Evolutionary conservation across 1,140 invertebrate species (phyloP).

Genomic region (Drosophila arawakana): DNA sequence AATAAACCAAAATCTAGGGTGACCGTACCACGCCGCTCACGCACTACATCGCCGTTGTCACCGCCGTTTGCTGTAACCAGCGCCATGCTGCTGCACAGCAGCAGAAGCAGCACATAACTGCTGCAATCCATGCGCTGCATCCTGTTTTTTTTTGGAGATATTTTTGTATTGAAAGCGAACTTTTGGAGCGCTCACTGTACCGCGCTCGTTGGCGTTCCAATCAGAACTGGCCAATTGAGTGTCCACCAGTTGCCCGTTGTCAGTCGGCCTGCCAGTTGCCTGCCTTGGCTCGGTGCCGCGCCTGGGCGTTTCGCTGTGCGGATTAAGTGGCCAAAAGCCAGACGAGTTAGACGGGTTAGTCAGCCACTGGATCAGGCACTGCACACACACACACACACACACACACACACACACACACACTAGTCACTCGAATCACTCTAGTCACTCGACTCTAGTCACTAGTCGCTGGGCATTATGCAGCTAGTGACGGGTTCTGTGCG

Average conservation of each 20-base stretch:
- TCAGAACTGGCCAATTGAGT: constrained; percentile 59
- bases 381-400: not conserved
- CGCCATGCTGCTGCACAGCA: not conserved
- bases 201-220: constrained; percentile 59
- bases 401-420: too few species aligned
- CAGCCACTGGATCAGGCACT: constrained; percentile 7
- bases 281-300: constrained; percentile 52
- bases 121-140: constrained; percentile 37
- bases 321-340: constrained; percentile 66
- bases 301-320: constrained; percentile 39
- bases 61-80: not conserved
- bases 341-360: constrained; percentile 75
- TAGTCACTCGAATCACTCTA: not conserved
- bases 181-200: constrained; percentile 33
- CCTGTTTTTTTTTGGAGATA: constrained; percentile 15
- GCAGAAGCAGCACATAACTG: constrained; percentile 6
- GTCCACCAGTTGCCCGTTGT: not conserved
- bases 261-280: constrained; percentile 18
- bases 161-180: not conserved
- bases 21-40: constrained; percentile 44
- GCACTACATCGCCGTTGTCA: not conserved
- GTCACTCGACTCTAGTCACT: not conserved
- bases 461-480: too few species aligned
- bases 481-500: constrained; percentile 61
- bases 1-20: constrained; percentile 66